These are phyloP conservation scores for Zosterops pallidus DNA, from an alignment of 2,113 vertebrate genomes.

Conservation along the genomic window DNA sequence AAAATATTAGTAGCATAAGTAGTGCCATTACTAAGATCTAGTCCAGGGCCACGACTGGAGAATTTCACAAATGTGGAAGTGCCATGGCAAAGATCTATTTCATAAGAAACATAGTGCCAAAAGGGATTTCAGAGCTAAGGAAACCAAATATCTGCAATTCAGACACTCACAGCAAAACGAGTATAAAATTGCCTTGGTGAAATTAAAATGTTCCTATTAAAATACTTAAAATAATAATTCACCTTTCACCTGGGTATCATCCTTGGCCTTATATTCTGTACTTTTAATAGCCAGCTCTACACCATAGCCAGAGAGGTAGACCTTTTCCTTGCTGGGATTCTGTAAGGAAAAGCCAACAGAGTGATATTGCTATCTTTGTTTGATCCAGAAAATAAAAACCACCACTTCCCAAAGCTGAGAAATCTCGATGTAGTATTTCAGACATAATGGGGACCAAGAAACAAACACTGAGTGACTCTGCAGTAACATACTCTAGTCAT, in stretches of 20 bases:
- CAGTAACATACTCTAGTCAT: background rate
- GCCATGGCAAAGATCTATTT: background rate
- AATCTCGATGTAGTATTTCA: background rate
- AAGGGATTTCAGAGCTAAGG: background rate
- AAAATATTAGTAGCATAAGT: background rate
- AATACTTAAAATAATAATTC: constrained; percentile 42
- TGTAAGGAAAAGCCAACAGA: constrained; percentile 55
- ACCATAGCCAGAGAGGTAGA: constrained; percentile 93
- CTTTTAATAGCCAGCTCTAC: constrained; percentile 98
- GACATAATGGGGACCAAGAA: background rate
- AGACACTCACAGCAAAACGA: background rate
- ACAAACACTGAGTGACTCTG: background rate
- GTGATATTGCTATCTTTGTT: background rate
- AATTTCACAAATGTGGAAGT: background rate
- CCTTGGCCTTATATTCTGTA: constrained; percentile 99
- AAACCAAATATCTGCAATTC: background rate
- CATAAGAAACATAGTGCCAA: background rate
- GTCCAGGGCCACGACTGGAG: rapidly evolving
- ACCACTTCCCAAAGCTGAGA: background rate
- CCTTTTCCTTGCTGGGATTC: constrained; percentile 83
- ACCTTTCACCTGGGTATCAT: constrained; percentile 99
- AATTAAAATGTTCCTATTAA: background rate
- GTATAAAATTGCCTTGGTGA: background rate
- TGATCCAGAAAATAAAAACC: background rate
- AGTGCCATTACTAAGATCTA: background rate